Conservation (phyloP, 2,888 invertebrate species). For the Drosophila austrosaltans region DNA sequence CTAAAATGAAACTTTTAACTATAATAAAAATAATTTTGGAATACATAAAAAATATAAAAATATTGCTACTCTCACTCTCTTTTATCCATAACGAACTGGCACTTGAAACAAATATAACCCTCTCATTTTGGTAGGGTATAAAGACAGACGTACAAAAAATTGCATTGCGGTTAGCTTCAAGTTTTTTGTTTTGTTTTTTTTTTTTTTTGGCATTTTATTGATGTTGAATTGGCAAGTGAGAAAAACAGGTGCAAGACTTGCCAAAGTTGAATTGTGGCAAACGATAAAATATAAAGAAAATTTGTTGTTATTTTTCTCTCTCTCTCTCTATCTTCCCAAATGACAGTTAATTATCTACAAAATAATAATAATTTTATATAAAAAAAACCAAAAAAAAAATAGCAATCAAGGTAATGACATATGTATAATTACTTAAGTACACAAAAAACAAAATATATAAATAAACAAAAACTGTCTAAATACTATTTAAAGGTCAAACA, state of each 20-base stretch:
- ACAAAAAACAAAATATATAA: conserved; percentile 14
- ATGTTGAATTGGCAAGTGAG: conserved; percentile 41
- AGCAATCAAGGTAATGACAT: conserved; percentile 68
- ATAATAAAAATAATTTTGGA: too few species aligned
- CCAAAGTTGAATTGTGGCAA: neutral
- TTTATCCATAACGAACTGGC: too few species aligned
- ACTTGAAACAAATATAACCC: too few species aligned
- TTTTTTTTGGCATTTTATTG: conserved; percentile 54
- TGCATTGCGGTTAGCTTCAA: conserved; percentile 25
- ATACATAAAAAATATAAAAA: too few species aligned
- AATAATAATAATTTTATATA: conserved; percentile 37
- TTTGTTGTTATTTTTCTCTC: neutral
- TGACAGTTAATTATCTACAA: conserved; percentile 60
- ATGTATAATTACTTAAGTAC: conserved; percentile 46
- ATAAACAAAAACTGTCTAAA: conserved; percentile 36
- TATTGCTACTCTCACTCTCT: too few species aligned
- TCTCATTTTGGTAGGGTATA: too few species aligned
- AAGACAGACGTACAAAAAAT: conserved; percentile 17
- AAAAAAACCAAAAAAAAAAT: conserved; percentile 21
- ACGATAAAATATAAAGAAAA: conserved; percentile 21
- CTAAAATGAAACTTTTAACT: too few species aligned
- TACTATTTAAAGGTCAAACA: conserved; percentile 56
- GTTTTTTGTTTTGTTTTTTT: conserved; percentile 44
- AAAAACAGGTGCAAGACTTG: conserved; percentile 7
- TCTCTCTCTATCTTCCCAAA: conserved; percentile 14